Base-by-base conservation (phyloP, 2,113 vertebrate species). In the Diphyllodes magnificus region DNA sequence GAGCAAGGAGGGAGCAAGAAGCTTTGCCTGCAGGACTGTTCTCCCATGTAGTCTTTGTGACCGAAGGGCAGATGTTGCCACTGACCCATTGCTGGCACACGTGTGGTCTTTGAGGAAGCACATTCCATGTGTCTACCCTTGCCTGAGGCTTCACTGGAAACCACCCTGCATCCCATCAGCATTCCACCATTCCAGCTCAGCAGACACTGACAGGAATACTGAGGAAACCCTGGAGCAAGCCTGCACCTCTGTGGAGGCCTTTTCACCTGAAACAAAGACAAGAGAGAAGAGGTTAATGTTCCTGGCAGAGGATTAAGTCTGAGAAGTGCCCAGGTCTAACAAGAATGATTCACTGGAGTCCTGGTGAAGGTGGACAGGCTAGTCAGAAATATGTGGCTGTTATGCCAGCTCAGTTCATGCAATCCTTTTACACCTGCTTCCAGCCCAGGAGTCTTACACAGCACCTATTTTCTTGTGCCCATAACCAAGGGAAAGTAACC, bases 91-190 rank as follows among this genome's bases (percentile, higher is more conserved):
- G 2, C 82, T 86, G 82, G 23, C n/a, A 49, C 65, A 31, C 0
- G 0, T 10, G 18, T 1, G 0, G 15, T 35, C 69, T 49, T 66
- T 35, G 47, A 12, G 70, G 83, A 75, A 61, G 50, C 30, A 40
- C 7, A 1, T 51, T 83, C 70, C 57, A 53, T 5, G 0, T 8
- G 1, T 35, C 30, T 54, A 12, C 15, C 35, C 42, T 72, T 81
- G 39, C 33, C 64, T 51, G 33, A 19, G 59, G 20, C 53, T 7
- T 1, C 15, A 3, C 15, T 50, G 65, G 18, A 85, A 65, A 39
- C 39, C 7, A 4, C 0, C 0, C 18, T 2, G 5, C n/a, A 28
- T 44, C 7, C 33, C 47, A 82, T 49, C 37, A 91, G 45, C 42
- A 47, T 15, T 16, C 24, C 4, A 3, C 5, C 33, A 39, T 16